These are phyloP conservation scores for Amniataba percoides DNA, from an alignment of 2,797 vertebrate species.

Conservation along the genomic window DNA sequence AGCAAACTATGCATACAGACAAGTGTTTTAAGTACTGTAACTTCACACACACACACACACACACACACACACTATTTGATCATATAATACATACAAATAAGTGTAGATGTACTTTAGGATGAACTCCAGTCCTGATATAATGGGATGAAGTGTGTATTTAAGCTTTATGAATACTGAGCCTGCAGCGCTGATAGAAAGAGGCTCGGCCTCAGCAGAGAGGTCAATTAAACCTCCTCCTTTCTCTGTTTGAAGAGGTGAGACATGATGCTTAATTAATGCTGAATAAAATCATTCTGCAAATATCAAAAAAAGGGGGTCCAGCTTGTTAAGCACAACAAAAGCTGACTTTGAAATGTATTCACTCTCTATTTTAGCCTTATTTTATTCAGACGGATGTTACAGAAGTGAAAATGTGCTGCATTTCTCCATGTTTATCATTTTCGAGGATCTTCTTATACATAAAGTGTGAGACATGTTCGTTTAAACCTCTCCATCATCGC, in stretches of 20 bases:
- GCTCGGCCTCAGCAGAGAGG: neutral
- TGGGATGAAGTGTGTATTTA: conserved; percentile 1
- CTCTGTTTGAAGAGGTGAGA: conserved; percentile 25
- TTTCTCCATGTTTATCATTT: neutral
- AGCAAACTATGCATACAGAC: neutral
- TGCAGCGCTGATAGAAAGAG: conserved; percentile 12
- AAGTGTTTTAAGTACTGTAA: neutral
- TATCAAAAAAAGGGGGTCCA: conserved; percentile 28
- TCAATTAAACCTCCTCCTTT: conserved; percentile 16
- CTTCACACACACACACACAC: neutral
- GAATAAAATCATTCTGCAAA: conserved; percentile 17
- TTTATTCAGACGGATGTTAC: neutral
- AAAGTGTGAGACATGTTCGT: neutral
- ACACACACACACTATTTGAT: neutral
- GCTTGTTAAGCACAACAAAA: conserved; percentile 5
- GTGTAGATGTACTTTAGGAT: neutral
- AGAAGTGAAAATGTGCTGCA: neutral
- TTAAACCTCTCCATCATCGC: neutral
- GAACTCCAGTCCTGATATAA: neutral
- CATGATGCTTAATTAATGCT: neutral
- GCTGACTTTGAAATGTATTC: conserved; percentile 17
- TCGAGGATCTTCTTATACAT: neutral
- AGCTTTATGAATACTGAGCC: conserved; percentile 16
- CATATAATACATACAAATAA: neutral
- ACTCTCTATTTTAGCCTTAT: neutral